A percentile compares a stretch with the other conserved stretches of the same genome.
Evolutionary conservation across 2,113 vertebrate genomes (phyloP).

Genomic region (Carollia perspicillata): DNA sequence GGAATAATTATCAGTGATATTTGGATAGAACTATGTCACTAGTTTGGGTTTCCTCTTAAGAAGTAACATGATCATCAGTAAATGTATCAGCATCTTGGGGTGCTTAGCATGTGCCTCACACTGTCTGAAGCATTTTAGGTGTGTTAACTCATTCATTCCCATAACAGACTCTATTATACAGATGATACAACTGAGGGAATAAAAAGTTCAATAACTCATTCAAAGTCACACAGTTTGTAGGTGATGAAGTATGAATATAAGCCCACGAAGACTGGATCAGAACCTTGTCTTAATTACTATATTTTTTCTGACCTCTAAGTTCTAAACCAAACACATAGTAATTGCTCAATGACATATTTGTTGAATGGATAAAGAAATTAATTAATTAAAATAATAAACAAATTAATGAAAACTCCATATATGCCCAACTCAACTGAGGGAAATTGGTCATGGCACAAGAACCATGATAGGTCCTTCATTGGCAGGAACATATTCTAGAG

Average conservation of each 20-base stretch:
- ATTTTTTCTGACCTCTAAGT: neutral
- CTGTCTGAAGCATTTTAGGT: neutral
- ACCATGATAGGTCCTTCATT: neutral
- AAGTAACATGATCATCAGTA: neutral
- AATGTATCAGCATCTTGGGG: neutral
- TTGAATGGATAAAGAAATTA: neutral
- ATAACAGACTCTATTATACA: neutral
- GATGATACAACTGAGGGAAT: neutral
- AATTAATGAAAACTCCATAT: neutral
- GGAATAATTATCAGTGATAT: neutral
- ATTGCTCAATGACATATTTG: neutral
- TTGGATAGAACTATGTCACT: neutral
- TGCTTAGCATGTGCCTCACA: neutral
- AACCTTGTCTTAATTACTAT: neutral
- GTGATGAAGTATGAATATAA: neutral
- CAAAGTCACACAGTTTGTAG: neutral
- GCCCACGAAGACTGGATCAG: neutral
- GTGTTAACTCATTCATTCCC: neutral
- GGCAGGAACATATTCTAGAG: neutral
- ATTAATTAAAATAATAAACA: neutral
- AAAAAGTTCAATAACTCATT: neutral
- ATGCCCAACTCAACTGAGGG: neutral
- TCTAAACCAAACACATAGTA: neutral
- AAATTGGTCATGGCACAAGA: neutral
- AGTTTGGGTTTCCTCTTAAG: neutral